Conservation (phyloP, 2,888 invertebrate species). For the Andricus curvator region DNA sequence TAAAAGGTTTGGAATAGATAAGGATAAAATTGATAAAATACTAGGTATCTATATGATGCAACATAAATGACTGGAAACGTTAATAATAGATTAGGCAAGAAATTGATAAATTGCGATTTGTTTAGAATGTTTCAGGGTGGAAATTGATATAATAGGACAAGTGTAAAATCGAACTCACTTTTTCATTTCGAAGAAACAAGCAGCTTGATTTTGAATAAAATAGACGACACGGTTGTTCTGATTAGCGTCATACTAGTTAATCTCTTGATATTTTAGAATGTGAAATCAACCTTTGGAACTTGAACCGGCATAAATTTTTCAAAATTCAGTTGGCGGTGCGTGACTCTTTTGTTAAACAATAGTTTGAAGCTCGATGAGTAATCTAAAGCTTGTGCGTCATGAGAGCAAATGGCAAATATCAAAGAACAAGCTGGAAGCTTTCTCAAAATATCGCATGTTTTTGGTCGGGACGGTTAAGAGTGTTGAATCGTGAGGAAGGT, state of each 20-base stretch:
- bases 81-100: no score
- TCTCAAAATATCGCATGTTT: slow-evolving; percentile 52
- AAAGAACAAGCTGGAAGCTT: slow-evolving; percentile 45
- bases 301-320: background rate
- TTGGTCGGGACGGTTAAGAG: slow-evolving; percentile 42
- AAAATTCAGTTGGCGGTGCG: slow-evolving; percentile 7
- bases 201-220: no score
- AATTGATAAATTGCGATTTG: no score
- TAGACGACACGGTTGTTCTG: no score
- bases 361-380: slow-evolving; percentile 39
- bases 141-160: no score
- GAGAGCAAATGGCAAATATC: slow-evolving; percentile 46
- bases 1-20: no score
- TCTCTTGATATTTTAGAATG: background rate
- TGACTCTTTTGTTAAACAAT: slow-evolving; percentile 35
- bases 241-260: background rate
- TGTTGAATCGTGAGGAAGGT: slow-evolving; percentile 1
- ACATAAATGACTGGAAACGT: no score
- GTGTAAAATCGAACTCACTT: no score
- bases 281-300: background rate
- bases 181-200: no score
- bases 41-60: no score
- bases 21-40: no score
- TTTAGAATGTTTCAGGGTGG: no score
- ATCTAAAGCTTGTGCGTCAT: slow-evolving; percentile 50